phyloP scores from a whole-genome alignment of 2,797 vertebrate species.

The Onychomys arenicola region DNA sequence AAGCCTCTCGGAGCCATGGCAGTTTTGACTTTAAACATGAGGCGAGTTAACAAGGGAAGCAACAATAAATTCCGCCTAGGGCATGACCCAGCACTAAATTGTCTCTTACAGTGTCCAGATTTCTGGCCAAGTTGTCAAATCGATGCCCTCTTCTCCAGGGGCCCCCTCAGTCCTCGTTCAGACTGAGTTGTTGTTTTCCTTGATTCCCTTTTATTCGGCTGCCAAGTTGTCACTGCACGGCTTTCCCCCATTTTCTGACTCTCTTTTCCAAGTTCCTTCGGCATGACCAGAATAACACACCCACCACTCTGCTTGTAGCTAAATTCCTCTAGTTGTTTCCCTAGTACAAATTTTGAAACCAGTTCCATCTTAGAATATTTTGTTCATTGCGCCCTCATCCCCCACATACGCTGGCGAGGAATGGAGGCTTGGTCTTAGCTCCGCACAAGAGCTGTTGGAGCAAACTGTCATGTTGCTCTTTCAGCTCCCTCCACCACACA shows the following conservation, averaged over 20 bases:
- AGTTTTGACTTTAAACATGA: constrained; percentile 79
- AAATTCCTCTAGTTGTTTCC: constrained; percentile 61
- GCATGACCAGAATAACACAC: constrained; percentile 59
- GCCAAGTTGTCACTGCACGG: constrained; percentile 56
- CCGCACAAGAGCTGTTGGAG: constrained; percentile 44
- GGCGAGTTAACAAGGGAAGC: constrained; percentile 72
- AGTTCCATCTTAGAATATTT: constrained; percentile 69
- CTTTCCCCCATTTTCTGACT: constrained; percentile 58
- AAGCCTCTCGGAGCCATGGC: constrained; percentile 58
- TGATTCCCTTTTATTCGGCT: constrained; percentile 65
- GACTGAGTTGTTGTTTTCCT: constrained; percentile 63
- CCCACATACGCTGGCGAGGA: constrained; percentile 21
- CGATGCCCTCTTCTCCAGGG: constrained; percentile 42
- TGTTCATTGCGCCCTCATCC: constrained; percentile 35
- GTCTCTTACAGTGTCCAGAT: constrained; percentile 79
- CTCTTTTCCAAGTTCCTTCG: constrained; percentile 77
- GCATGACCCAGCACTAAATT: constrained; percentile 77
- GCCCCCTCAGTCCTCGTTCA: constrained; percentile 41
- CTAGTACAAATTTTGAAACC: constrained; percentile 67
- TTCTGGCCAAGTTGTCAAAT: constrained; percentile 73
- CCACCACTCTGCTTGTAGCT: constrained; percentile 29
- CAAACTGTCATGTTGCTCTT: neutral
- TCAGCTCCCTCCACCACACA: neutral
- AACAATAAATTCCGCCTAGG: constrained; percentile 73
- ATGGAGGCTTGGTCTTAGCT: constrained; percentile 44